A percentile compares a stretch with the other conserved stretches of the same genome.
These are phyloP conservation scores for Eubasilissa splendida DNA, from an alignment of 2,888 invertebrate genomes.

Conservation along the genomic window DNA sequence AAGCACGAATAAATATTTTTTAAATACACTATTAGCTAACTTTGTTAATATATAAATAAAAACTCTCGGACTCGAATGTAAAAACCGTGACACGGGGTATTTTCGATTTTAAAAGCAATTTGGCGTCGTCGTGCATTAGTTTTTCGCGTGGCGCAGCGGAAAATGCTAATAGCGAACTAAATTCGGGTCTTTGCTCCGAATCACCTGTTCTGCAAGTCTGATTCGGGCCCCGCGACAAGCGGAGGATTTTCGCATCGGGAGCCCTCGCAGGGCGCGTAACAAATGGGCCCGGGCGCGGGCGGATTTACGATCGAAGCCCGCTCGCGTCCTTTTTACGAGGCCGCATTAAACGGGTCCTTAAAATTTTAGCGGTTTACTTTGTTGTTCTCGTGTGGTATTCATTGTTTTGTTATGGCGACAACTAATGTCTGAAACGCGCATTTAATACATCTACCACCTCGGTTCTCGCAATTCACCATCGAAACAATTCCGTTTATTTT, in stretches of 20 bases:
- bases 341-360: constrained; percentile 26
- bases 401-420: constrained; percentile 4
- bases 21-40: too few species aligned
- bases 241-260: constrained; percentile 27
- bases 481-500: too few species aligned
- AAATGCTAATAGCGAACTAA: constrained; percentile 50
- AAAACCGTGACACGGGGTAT: too few species aligned
- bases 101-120: constrained; percentile 7
- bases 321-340: constrained; percentile 29
- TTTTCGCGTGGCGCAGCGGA: constrained; percentile 23
- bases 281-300: constrained; percentile 19
- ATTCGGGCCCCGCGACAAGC: constrained; percentile 24
- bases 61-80: too few species aligned
- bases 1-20: too few species aligned
- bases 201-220: constrained; percentile 55
- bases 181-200: constrained; percentile 48
- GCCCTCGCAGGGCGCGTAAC: not conserved
- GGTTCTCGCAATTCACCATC: too few species aligned
- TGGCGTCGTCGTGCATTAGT: not conserved
- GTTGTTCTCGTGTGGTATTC: constrained; percentile 30
- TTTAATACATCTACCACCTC: not conserved
- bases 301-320: constrained; percentile 36
- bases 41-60: too few species aligned
- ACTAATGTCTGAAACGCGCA: not conserved
- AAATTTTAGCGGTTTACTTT: constrained; percentile 33